Percentiles rank a stretch among this genome's conserved stretches.
Evolutionary conservation across 1,140 invertebrate genomes (phyloP).

Genomic region (Cryptotermes secundus): DNA sequence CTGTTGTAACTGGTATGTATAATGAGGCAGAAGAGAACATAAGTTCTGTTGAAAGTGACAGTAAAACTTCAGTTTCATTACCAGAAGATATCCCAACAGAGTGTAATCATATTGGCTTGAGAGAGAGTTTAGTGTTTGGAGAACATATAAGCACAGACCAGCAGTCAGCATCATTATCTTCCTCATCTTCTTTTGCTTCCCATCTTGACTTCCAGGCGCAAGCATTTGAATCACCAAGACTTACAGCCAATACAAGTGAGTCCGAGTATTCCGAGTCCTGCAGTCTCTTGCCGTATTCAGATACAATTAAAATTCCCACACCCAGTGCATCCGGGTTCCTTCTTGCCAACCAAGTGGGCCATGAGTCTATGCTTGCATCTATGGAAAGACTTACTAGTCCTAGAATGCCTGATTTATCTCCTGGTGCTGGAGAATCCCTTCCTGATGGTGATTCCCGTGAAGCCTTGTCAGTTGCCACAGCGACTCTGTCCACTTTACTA

Average conservation of each 20-base stretch:
- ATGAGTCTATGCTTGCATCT: constrained; percentile 6
- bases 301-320: background rate
- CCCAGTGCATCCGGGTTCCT: constrained; percentile 26
- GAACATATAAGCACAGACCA: background rate
- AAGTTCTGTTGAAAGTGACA: constrained; percentile 9
- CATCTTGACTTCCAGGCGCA: background rate
- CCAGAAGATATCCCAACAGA: background rate
- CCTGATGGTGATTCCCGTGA: constrained; percentile 55
- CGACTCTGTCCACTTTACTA: constrained; percentile 63
- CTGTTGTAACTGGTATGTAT: constrained; percentile 28
- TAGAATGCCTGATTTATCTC: constrained; percentile 3
- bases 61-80: background rate
- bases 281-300: background rate
- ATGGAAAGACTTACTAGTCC: background rate
- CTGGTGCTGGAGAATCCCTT: constrained; percentile 48
- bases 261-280: background rate
- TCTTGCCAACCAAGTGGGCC: constrained; percentile 34
- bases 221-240: background rate
- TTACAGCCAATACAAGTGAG: background rate
- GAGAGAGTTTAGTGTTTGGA: background rate
- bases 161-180: background rate
- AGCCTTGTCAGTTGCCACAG: constrained; percentile 64
- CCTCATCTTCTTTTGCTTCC: background rate
- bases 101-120: background rate
- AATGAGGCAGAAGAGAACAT: background rate